These are phyloP conservation scores for Escarpia spicata DNA, from an alignment of 2,888 invertebrate species.

Conservation along the genomic window DNA sequence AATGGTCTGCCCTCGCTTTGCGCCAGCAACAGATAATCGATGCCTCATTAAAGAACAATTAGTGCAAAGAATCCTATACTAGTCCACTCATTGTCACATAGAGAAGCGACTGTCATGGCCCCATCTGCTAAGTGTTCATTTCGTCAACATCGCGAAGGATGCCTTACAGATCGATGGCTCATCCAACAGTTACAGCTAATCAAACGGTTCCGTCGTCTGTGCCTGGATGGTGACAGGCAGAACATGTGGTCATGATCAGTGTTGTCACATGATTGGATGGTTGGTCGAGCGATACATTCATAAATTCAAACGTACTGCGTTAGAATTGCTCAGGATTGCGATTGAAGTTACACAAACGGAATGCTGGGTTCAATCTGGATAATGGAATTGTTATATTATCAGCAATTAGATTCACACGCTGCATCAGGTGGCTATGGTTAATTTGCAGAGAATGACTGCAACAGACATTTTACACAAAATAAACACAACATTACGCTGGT, in stretches of 20 bases:
- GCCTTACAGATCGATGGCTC: neutral
- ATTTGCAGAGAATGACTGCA: no score
- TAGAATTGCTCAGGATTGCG: neutral
- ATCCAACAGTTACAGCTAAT: neutral
- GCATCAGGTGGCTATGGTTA: neutral
- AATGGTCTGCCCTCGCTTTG: neutral
- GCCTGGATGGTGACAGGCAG: neutral
- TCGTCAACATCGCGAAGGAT: neutral
- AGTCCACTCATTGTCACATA: neutral
- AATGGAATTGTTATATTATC: neutral
- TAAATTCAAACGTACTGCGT: neutral
- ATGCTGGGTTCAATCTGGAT: neutral
- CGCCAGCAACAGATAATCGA: neutral
- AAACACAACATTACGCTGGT: no score
- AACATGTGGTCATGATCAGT: neutral
- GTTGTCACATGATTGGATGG: neutral
- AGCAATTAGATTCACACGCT: neutral
- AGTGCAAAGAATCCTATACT: neutral
- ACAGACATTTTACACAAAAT: no score
- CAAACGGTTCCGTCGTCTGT: neutral
- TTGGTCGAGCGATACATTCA: neutral
- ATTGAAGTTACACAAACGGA: neutral
- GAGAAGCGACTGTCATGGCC: neutral
- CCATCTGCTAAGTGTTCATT: neutral
- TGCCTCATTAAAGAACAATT: constrained; percentile 6